phyloP scores from a whole-genome alignment of 2,888 invertebrate genomes.

The Neoascia interrupta region DNA sequence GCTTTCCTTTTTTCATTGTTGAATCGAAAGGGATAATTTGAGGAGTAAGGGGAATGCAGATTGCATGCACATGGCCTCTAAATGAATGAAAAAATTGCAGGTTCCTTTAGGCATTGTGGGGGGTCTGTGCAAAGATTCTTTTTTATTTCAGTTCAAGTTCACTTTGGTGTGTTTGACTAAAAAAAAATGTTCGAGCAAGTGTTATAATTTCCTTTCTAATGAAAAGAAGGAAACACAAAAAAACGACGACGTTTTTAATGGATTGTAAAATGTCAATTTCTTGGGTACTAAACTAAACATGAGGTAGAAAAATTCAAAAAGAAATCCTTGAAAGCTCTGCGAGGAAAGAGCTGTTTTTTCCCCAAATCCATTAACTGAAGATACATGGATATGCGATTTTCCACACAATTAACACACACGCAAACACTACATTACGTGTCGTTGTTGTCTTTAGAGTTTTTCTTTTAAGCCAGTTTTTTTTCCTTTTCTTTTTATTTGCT shows the following conservation, averaged over 20 bases:
- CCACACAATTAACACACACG: too few species aligned
- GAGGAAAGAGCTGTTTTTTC: too few species aligned
- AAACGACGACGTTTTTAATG: neutral
- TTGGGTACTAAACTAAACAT: too few species aligned
- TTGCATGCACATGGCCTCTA: neutral
- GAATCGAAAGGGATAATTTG: neutral
- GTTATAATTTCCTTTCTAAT: neutral
- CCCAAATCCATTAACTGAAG: too few species aligned
- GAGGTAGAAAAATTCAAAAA: too few species aligned
- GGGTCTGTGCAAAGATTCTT: neutral
- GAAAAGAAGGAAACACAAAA: neutral
- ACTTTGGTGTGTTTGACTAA: neutral
- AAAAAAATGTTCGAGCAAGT: neutral
- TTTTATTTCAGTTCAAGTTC: constrained; percentile 13
- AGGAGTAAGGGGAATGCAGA: neutral
- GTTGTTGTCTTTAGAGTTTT: too few species aligned
- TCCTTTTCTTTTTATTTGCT: too few species aligned
- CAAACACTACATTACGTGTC: too few species aligned
- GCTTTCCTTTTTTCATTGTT: constrained; percentile 8
- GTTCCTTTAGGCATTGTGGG: neutral
- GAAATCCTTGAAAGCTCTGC: too few species aligned
- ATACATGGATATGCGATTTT: too few species aligned
- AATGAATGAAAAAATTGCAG: neutral
- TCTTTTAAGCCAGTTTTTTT: too few species aligned
- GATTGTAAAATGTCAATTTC: too few species aligned